Conservation (phyloP, 2,797 vertebrate species). For the Lindbergichthys nudifrons region DNA sequence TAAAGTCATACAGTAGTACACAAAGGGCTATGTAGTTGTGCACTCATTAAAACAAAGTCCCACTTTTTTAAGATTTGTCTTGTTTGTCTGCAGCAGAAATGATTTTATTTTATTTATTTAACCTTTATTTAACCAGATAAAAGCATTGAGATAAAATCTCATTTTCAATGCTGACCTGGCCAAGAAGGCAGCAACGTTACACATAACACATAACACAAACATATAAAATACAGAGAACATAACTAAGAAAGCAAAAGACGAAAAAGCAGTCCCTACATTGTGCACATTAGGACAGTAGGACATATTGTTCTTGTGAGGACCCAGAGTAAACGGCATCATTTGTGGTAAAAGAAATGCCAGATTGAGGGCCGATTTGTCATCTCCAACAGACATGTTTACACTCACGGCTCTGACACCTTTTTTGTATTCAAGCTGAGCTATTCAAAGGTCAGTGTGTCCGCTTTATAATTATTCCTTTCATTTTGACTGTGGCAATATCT, state of each 20-base stretch:
- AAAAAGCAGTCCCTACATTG: too few species aligned
- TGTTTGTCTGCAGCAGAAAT: neutral
- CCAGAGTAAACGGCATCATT: neutral
- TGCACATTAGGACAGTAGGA: too few species aligned
- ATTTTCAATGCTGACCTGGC: too few species aligned
- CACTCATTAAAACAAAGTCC: neutral
- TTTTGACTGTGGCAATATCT: neutral
- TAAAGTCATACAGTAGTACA: neutral
- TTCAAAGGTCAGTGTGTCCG: conserved; percentile 16
- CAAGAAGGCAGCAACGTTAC: too few species aligned
- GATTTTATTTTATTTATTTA: too few species aligned
- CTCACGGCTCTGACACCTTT: neutral
- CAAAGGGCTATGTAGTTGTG: neutral
- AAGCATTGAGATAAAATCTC: too few species aligned
- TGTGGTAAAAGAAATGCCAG: neutral
- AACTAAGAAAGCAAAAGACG: too few species aligned
- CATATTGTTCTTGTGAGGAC: neutral
- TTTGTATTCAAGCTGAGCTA: conserved; percentile 7
- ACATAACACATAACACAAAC: too few species aligned
- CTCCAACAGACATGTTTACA: neutral
- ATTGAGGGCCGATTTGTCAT: neutral
- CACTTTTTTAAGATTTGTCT: conserved; percentile 3
- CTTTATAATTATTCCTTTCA: neutral
- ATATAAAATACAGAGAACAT: too few species aligned
- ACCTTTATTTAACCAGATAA: too few species aligned